Percentiles rank a stretch among this genome's conserved stretches.
These are phyloP conservation scores for Tipula vernalis DNA, from an alignment of 2,888 invertebrate species.

Conservation along the genomic window DNA sequence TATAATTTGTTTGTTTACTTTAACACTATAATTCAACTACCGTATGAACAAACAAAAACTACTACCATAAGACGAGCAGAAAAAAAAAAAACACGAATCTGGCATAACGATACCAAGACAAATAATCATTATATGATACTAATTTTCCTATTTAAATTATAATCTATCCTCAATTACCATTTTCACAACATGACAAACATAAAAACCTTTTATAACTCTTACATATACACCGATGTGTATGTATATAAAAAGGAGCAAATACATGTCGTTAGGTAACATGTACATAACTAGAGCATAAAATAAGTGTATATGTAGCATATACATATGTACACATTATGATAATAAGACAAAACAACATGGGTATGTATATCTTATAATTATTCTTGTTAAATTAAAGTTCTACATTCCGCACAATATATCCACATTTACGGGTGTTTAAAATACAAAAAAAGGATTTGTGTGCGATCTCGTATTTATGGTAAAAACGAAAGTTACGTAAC, in stretches of 20 bases:
- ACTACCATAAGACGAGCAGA: background rate
- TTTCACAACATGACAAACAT: conserved; percentile 4
- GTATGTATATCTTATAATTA: background rate
- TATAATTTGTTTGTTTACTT: background rate
- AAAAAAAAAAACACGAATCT: background rate
- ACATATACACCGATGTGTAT: background rate
- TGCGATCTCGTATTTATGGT: background rate
- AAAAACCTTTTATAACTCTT: background rate
- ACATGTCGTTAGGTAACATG: background rate
- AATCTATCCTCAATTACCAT: conserved; percentile 4
- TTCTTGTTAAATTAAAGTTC: background rate
- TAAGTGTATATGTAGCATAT: background rate
- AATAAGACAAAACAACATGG: background rate
- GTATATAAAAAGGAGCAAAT: background rate
- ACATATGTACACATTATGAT: background rate
- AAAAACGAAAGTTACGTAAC: background rate
- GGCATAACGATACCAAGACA: background rate
- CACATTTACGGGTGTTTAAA: background rate
- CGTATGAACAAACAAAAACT: background rate
- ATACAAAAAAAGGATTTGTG: background rate
- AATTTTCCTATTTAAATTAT: background rate
- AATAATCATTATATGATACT: background rate
- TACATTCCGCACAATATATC: background rate
- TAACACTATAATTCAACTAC: background rate
- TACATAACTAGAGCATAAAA: background rate